Conservation (phyloP, 2,113 vertebrate genomes). For the Hippocampus comes region DNA sequence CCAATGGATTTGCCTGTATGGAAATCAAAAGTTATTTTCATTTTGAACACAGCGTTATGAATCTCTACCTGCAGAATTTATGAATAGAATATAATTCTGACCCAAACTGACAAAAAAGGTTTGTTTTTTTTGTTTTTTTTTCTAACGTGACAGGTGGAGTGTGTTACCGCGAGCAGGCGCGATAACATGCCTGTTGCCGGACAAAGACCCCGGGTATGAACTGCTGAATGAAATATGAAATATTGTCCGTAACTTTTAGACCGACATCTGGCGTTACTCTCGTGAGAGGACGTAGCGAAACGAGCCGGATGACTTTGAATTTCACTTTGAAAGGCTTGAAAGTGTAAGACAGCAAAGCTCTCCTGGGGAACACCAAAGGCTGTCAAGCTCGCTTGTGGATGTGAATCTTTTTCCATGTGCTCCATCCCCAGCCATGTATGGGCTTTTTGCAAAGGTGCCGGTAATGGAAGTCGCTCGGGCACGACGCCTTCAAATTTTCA, state of each 20-base stretch:
- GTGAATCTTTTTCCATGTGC: constrained; percentile 10
- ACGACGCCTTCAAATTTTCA: constrained; percentile 55
- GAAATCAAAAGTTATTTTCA: not conserved
- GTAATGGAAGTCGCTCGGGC: constrained; percentile 50
- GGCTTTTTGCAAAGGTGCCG: constrained; percentile 26
- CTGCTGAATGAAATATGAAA: constrained; percentile 6
- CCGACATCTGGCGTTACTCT: constrained; percentile 1
- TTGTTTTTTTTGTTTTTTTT: not conserved
- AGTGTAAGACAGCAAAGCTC: constrained; percentile 22
- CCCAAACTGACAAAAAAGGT: not conserved
- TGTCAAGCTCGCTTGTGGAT: constrained; percentile 10
- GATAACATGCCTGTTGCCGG: not conserved
- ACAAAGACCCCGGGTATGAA: not conserved
- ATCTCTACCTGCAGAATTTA: not conserved
- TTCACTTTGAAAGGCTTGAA: constrained; percentile 15
- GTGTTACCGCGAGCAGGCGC: not conserved
- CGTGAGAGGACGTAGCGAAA: not conserved
- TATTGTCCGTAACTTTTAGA: not conserved
- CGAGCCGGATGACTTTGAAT: constrained; percentile 4
- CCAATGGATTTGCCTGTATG: not conserved
- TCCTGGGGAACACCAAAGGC: constrained; percentile 11
- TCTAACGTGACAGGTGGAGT: not conserved
- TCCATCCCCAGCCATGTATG: constrained; percentile 8
- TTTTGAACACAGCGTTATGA: not conserved
- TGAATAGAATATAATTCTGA: not conserved